Evolutionary conservation across 1,140 invertebrate species (phyloP), one percentile per base, ranked within the genome.

Genomic region (Cryptotermes secundus): DNA sequence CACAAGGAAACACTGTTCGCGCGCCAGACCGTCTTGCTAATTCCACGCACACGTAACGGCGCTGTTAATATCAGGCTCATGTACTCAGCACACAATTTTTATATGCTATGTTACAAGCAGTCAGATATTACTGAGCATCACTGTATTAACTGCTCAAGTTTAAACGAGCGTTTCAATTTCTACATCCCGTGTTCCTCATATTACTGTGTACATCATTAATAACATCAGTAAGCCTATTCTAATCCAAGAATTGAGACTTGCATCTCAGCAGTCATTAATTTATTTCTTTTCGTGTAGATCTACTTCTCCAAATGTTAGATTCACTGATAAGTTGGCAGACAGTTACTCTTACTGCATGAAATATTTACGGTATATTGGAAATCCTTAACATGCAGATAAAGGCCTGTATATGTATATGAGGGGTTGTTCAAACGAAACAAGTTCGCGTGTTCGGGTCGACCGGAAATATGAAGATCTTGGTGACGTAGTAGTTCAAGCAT

Each of bases 171-270:
- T 72, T 72, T 72, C 9, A 72, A 31, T 72, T 72, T 31, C 59
- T 31, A 3, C 31, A 31, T 12, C 59, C 4, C 26, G 26, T 72
- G 59, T 72, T 72, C 26, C n/a, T 72, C 31, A 72, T 14, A 72
- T 72, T 72, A 31, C 26, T 72, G n/a, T 72, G 59, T 72, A 31
- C 59, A 72, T 72, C 59, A 72, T 72, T 31, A 72, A 72, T 72
- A 31, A 72, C 9, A 72, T n/a, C 14, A 72, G 59, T 14, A n/a
- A n/a, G n/a, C n/a, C n/a, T n/a, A 72, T 72, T 72, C 2, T 31
- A 72, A 72, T 72, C 59, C 59, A 72, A 12, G 26, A 72, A 72
- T 72, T 72, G 59, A 72, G n/a, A 31, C n/a, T 26, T 31, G n/a
- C 59, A 26, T 72, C 26, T 72, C 2, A 72, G 59, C 59, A n/a